Evolutionary conservation across 2,113 vertebrate genomes (phyloP).

Genomic region (Pandion haliaetus): DNA sequence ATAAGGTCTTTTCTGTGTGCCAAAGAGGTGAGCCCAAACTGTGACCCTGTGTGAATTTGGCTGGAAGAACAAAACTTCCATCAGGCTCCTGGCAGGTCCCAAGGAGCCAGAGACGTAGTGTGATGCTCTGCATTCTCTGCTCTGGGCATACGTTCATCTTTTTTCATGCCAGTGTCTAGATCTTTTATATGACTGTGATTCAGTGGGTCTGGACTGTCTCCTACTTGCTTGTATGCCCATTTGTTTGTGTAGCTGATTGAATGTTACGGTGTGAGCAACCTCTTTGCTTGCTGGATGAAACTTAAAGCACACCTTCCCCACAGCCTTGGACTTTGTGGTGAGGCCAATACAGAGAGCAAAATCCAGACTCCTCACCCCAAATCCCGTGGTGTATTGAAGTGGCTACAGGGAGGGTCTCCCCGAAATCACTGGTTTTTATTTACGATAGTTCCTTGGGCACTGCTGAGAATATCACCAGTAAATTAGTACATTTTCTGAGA

Average conservation of each 20-base stretch:
- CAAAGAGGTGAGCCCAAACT: not conserved
- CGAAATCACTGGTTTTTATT: not conserved
- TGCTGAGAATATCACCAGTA: not conserved
- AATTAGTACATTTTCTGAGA: not conserved
- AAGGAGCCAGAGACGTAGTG: not conserved
- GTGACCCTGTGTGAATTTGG: not conserved
- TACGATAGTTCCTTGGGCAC: not conserved
- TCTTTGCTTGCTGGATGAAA: not conserved
- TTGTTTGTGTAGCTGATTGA: not conserved
- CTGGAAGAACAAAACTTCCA: not conserved
- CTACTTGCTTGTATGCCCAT: fast-evolving
- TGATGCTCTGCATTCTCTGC: not conserved
- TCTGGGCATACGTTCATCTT: not conserved
- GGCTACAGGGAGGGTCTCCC: not conserved
- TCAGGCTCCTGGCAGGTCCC: not conserved
- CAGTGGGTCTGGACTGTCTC: not conserved
- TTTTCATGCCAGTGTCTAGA: not conserved
- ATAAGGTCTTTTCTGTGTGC: not conserved
- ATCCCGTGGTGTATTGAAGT: fast-evolving
- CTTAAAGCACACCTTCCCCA: not conserved
- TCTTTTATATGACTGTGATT: not conserved
- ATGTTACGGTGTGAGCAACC: not conserved
- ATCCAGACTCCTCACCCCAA: not conserved
- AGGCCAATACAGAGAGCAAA: not conserved
- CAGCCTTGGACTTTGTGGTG: not conserved